These are phyloP conservation scores for Tetrao urogallus DNA, from an alignment of 2,113 vertebrate genomes.

Conservation along the genomic window DNA sequence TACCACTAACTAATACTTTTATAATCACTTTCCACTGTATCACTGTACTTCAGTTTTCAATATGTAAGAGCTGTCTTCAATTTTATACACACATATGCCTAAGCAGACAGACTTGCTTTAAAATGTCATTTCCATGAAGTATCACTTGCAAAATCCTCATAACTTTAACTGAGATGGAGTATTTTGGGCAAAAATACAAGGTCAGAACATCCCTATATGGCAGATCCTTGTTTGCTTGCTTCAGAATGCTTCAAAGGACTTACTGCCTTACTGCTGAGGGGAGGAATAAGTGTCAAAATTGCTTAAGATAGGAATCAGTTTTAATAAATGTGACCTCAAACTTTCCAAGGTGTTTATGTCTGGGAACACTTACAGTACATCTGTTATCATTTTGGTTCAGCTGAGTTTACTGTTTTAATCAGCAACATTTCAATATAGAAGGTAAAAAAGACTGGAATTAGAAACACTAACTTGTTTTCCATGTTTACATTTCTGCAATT, in stretches of 20 bases:
- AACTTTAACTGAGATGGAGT: slow-evolving; percentile 57
- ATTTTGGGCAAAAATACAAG: slow-evolving; percentile 54
- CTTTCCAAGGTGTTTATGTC: slow-evolving; percentile 73
- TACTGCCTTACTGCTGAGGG: slow-evolving; percentile 37
- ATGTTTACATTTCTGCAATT: slow-evolving; percentile 22
- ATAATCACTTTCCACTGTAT: not conserved
- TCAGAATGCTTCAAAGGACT: slow-evolving; percentile 57
- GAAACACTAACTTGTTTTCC: slow-evolving; percentile 19
- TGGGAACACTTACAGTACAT: slow-evolving; percentile 74
- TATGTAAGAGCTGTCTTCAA: not conserved
- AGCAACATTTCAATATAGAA: slow-evolving; percentile 54
- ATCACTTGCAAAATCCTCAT: slow-evolving; percentile 49
- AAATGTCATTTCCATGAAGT: slow-evolving; percentile 54
- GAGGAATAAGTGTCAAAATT: slow-evolving; percentile 62
- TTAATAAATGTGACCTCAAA: slow-evolving; percentile 67
- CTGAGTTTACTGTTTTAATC: slow-evolving; percentile 72
- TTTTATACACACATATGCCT: not conserved
- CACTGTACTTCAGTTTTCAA: not conserved
- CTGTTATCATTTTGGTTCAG: slow-evolving; percentile 77
- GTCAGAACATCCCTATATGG: slow-evolving; percentile 43
- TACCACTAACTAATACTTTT: not conserved
- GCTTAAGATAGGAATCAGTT: slow-evolving; percentile 66
- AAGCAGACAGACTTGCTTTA: slow-evolving; percentile 21
- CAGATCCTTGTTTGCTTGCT: slow-evolving; percentile 28
- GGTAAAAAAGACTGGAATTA: not conserved